A percentile compares a stretch with the other conserved stretches of the same genome.
phyloP scores from a whole-genome alignment of 2,888 invertebrate genomes.

The Gymnosoma rotundatum region DNA sequence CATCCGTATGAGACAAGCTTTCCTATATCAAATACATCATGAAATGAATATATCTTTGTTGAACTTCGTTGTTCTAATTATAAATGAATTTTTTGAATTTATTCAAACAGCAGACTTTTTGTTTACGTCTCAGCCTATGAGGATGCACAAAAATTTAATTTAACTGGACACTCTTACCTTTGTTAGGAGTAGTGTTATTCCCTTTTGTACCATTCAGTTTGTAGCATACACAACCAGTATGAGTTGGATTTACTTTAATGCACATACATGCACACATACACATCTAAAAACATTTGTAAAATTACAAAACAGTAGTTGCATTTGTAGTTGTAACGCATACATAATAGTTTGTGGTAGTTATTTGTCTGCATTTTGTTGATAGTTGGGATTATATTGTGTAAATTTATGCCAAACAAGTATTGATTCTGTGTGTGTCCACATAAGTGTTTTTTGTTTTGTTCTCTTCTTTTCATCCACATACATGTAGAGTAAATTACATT shows the following conservation, averaged over 20 bases:
- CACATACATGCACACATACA: background rate
- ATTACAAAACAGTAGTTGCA: conserved; percentile 18
- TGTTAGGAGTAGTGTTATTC: background rate
- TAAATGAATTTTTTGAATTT: too few species aligned
- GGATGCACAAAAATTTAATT: background rate
- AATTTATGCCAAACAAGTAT: conserved; percentile 76
- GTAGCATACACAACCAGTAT: conserved; percentile 16
- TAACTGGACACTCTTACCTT: background rate
- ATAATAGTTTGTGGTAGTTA: conserved; percentile 65
- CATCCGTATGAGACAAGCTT: too few species aligned
- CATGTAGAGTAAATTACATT: conserved; percentile 19
- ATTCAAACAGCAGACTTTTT: background rate
- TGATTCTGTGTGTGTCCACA: conserved; percentile 35
- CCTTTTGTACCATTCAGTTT: conserved; percentile 19
- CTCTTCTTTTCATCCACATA: background rate
- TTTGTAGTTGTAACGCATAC: conserved; percentile 30
- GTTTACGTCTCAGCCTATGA: background rate
- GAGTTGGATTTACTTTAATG: background rate
- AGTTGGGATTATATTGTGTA: conserved; percentile 77
- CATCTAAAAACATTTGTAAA: background rate
- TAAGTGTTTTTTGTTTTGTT: background rate
- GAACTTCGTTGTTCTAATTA: too few species aligned
- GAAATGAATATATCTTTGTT: too few species aligned
- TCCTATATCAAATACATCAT: too few species aligned
- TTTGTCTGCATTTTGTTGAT: conserved; percentile 77